phyloP scores from a whole-genome alignment of 2,888 invertebrate genomes.

The Aleiodes testaceus region DNA sequence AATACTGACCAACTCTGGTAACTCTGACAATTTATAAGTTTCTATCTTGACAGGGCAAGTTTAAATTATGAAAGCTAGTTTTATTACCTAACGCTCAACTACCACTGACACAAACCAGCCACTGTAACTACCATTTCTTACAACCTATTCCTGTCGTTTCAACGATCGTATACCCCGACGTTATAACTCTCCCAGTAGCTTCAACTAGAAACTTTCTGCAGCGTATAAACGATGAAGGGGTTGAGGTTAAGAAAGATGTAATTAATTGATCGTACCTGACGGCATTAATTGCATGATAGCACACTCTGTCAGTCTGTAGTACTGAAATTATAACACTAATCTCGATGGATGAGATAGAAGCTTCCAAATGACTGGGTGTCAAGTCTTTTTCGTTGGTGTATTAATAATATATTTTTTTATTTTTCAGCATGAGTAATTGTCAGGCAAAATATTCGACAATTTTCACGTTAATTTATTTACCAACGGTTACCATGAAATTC shows the following conservation, averaged over 20 bases:
- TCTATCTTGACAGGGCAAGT: slow-evolving; percentile 63
- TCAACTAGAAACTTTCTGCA: slow-evolving; percentile 14
- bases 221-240: slow-evolving; percentile 1
- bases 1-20: slow-evolving; percentile 62
- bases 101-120: slow-evolving; percentile 43
- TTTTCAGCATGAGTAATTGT: neutral
- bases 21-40: slow-evolving; percentile 65
- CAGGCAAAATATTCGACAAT: too few species aligned
- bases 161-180: neutral
- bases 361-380: slow-evolving; percentile 8
- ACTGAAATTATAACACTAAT: slow-evolving; percentile 36
- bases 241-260: slow-evolving; percentile 31
- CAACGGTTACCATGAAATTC: too few species aligned
- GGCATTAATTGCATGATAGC: slow-evolving; percentile 42
- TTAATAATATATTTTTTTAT: neutral
- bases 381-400: neutral
- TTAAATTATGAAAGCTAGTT: slow-evolving; percentile 64
- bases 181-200: slow-evolving; percentile 14
- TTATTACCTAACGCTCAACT: slow-evolving; percentile 56
- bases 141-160: slow-evolving; percentile 29
- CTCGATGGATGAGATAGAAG: slow-evolving; percentile 27
- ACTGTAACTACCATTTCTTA: slow-evolving; percentile 41
- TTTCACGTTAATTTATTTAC: too few species aligned
- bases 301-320: slow-evolving; percentile 11
- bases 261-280: slow-evolving; percentile 44